Conservation (phyloP, 2,113 vertebrate genomes). For the Odobenus rosmarus region DNA sequence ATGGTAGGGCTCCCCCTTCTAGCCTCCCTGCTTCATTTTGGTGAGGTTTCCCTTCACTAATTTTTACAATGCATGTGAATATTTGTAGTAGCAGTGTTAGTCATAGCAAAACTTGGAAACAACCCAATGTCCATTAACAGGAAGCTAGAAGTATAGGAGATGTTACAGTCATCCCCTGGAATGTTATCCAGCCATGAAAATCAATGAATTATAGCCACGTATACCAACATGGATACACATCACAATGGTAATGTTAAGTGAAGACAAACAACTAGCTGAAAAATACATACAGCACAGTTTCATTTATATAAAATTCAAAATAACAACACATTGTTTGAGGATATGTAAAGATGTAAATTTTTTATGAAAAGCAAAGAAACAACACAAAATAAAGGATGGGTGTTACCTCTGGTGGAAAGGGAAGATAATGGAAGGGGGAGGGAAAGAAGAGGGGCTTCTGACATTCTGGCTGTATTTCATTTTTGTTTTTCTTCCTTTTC, state of each 20-base stretch:
- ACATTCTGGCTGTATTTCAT: background rate
- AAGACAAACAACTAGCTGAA: background rate
- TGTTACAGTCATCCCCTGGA: background rate
- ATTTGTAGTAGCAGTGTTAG: background rate
- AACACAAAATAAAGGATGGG: background rate
- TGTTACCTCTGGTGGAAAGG: background rate
- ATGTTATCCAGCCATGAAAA: background rate
- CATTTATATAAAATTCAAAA: background rate
- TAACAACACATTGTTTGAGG: background rate
- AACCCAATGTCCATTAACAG: background rate
- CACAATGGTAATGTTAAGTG: background rate
- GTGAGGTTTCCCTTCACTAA: background rate
- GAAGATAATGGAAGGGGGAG: background rate
- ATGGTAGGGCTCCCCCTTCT: background rate
- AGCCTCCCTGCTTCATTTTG: background rate
- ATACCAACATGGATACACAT: background rate
- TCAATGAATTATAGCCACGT: background rate
- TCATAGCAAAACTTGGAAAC: background rate
- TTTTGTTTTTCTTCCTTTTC: background rate
- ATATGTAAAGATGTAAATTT: background rate
- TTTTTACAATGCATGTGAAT: background rate
- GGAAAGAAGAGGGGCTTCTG: background rate
- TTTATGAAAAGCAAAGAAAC: slow-evolving; percentile 3
- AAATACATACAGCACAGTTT: background rate
- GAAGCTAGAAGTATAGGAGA: background rate